These are phyloP conservation scores for Anguilla megastoma DNA, from an alignment of 2,797 vertebrate genomes.

Conservation along the genomic window DNA sequence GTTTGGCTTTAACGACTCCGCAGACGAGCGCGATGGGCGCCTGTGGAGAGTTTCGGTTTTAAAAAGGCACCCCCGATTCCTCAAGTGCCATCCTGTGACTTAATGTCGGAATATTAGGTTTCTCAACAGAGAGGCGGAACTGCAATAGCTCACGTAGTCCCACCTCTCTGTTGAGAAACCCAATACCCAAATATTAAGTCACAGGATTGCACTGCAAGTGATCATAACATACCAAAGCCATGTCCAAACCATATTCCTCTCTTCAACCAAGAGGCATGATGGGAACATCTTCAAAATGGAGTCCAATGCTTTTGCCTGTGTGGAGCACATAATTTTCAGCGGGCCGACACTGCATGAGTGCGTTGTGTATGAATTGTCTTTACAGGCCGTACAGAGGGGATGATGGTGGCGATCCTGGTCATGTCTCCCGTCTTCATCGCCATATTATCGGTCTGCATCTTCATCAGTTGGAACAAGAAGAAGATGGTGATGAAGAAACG, in stretches of 20 bases:
- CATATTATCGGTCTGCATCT: background rate
- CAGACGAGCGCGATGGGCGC: background rate
- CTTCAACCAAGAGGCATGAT: background rate
- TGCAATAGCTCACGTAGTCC: background rate
- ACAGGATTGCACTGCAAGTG: background rate
- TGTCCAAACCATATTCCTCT: background rate
- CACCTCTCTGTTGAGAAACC: background rate
- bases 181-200: background rate
- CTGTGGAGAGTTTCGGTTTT: background rate
- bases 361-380: conserved; percentile 28
- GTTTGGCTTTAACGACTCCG: background rate
- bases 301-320: background rate
- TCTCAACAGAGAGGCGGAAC: background rate
- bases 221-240: background rate
- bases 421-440: background rate
- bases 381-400: background rate
- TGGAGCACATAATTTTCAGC: background rate
- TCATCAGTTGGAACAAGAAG: background rate
- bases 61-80: background rate
- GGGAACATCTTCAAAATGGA: background rate
- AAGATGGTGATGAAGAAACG: background rate
- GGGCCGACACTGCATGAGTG: background rate
- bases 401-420: background rate
- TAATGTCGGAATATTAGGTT: too few relatives aligned
- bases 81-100: too few relatives aligned